A percentile compares a stretch with the other conserved stretches of the same genome.
These are phyloP conservation scores for Hiodon alosoides DNA, from an alignment of 2,113 vertebrate genomes.

Conservation along the genomic window DNA sequence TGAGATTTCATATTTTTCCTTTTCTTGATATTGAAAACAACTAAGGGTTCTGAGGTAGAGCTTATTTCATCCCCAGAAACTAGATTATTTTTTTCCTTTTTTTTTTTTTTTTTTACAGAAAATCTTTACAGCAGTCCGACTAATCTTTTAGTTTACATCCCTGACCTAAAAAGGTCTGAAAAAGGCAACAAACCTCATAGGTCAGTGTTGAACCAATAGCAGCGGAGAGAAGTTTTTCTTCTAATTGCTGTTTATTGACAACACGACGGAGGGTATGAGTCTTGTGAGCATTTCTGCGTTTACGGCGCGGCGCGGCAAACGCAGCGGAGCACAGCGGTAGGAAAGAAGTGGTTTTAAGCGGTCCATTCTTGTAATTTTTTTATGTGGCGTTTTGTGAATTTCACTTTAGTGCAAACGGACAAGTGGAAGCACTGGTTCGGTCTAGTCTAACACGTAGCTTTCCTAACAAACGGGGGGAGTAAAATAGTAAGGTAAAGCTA, in stretches of 20 bases:
- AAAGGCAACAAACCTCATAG: too few relatives aligned
- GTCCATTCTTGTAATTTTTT: not conserved
- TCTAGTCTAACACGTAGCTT: not conserved
- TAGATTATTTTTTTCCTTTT: too few relatives aligned
- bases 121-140: too few relatives aligned
- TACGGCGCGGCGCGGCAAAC: not conserved
- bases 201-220: too few relatives aligned
- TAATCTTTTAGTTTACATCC: too few relatives aligned
- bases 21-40: not conserved
- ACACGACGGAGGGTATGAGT: too few relatives aligned
- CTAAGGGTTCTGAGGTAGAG: not conserved
- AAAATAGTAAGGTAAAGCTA: not conserved
- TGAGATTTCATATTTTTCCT: not conserved
- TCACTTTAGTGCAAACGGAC: not conserved
- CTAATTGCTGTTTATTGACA: too few relatives aligned
- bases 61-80: not conserved
- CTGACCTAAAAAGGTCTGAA: too few relatives aligned
- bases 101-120: too few relatives aligned
- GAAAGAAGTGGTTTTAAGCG: slow-evolving; percentile 15
- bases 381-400: not conserved
- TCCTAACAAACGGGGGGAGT: not conserved
- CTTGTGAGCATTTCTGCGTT: not conserved
- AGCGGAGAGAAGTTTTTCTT: too few relatives aligned
- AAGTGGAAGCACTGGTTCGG: not conserved
- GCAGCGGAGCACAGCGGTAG: not conserved